Percentiles rank a stretch among this genome's conserved stretches.
phyloP scores from a whole-genome alignment of 2,888 invertebrate species.

The Drosophila algonquin region DNA sequence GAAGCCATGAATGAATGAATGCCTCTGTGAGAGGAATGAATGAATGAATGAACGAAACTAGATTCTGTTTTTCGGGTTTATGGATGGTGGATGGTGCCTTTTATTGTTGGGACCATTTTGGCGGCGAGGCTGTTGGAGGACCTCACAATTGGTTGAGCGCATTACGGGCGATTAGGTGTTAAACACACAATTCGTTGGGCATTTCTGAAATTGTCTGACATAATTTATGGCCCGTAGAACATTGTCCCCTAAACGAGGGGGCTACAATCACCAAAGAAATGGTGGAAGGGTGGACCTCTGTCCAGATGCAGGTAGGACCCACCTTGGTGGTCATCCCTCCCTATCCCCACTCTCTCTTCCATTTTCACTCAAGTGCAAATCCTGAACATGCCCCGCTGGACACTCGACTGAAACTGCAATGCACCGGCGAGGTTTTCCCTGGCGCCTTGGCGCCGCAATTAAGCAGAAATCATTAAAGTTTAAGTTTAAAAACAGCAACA shows the following conservation, averaged over 20 bases:
- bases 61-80: slow-evolving; percentile 21
- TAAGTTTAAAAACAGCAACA: slow-evolving; percentile 2
- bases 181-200: slow-evolving; percentile 61
- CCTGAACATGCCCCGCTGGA: slow-evolving; percentile 68
- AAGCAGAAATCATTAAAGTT: slow-evolving; percentile 53
- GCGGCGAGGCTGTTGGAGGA: slow-evolving; percentile 55
- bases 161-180: slow-evolving; percentile 67
- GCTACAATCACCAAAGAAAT: slow-evolving; percentile 36
- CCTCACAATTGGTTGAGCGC: slow-evolving; percentile 66
- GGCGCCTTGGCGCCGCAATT: slow-evolving; percentile 68
- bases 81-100: background rate
- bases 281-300: slow-evolving; percentile 22
- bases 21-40: slow-evolving; percentile 26
- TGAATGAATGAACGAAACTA: slow-evolving; percentile 39
- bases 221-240: slow-evolving; percentile 59
- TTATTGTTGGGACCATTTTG: slow-evolving; percentile 27
- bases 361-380: slow-evolving; percentile 60
- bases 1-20: slow-evolving; percentile 52
- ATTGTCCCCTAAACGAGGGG: slow-evolving; percentile 17
- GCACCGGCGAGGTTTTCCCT: slow-evolving; percentile 16
- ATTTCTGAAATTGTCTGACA: slow-evolving; percentile 30
- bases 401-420: slow-evolving; percentile 55
- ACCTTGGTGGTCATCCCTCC: slow-evolving; percentile 57
- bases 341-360: background rate
- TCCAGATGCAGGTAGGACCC: slow-evolving; percentile 40